Evolutionary conservation across 2,888 invertebrate genomes (phyloP).

Genomic region (Amphipyra berbera): DNA sequence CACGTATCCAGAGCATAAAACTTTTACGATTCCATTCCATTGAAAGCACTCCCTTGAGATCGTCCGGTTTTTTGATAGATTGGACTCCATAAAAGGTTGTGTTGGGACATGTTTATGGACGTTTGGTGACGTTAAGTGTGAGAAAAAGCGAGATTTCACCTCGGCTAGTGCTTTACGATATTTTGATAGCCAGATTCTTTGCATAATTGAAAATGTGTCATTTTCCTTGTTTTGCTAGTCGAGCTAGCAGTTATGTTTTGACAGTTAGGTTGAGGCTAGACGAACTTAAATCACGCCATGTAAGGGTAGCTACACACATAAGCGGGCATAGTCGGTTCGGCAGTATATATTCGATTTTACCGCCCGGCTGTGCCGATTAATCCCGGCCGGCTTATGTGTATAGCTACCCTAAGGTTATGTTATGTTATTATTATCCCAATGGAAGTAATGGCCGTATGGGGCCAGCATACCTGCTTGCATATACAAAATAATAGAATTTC

Average conservation of each 20-base stretch:
- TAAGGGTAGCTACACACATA: too few species aligned
- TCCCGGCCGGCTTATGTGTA: too few species aligned
- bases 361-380: too few species aligned
- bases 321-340: too few species aligned
- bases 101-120: conserved; percentile 44
- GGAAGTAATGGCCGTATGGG: too few species aligned
- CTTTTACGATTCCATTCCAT: conserved; percentile 44
- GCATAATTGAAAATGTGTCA: conserved; percentile 42
- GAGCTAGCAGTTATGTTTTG: not conserved
- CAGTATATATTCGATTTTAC: too few species aligned
- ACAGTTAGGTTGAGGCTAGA: too few species aligned
- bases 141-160: conserved; percentile 36
- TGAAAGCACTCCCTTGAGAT: conserved; percentile 45
- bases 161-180: conserved; percentile 40
- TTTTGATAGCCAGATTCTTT: conserved; percentile 52
- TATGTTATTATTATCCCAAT: too few species aligned
- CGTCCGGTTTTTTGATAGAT: conserved; percentile 54
- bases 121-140: conserved; percentile 37
- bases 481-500: too few species aligned
- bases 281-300: too few species aligned
- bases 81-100: conserved; percentile 48
- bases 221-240: conserved; percentile 23
- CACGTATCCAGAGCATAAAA: conserved; percentile 18
- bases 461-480: too few species aligned
- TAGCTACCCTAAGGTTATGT: too few species aligned